Conservation (phyloP, 2,888 invertebrate species). For the Phlogophora meticulosa region DNA sequence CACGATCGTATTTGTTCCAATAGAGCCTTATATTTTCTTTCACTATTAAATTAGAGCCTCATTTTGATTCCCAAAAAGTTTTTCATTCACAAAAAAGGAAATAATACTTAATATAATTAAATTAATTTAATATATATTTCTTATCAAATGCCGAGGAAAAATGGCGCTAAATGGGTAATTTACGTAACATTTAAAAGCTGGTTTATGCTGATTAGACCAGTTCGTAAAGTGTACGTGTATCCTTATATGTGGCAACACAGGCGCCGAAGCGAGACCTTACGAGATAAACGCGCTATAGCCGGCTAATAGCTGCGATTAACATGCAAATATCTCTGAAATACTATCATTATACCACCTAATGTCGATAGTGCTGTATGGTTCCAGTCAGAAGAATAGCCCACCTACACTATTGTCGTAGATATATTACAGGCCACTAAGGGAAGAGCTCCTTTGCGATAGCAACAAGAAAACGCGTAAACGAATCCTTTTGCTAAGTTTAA, state of each 20-base stretch:
- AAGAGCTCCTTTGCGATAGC: too few species aligned
- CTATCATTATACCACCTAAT: slow-evolving; percentile 42
- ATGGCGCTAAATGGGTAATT: slow-evolving; percentile 60
- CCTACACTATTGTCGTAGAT: too few species aligned
- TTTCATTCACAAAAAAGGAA: slow-evolving; percentile 38
- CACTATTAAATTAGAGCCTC: too few species aligned
- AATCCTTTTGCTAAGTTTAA: too few species aligned
- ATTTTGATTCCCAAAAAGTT: not conserved
- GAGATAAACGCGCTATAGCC: slow-evolving; percentile 67
- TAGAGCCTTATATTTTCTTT: slow-evolving; percentile 31
- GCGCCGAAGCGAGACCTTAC: slow-evolving; percentile 67
- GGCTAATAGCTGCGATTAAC: slow-evolving; percentile 69
- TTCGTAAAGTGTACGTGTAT: slow-evolving; percentile 67
- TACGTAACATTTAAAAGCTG: slow-evolving; percentile 64
- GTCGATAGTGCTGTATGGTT: slow-evolving; percentile 19
- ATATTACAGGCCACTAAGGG: not conserved
- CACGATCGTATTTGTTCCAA: slow-evolving; percentile 17
- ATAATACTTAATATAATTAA: slow-evolving; percentile 21
- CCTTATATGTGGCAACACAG: slow-evolving; percentile 65
- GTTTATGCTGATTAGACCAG: slow-evolving; percentile 70
- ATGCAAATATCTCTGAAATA: slow-evolving; percentile 69
- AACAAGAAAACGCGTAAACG: too few species aligned
- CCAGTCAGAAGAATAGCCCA: not conserved
- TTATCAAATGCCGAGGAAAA: slow-evolving; percentile 58
- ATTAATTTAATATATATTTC: slow-evolving; percentile 25